Conservation (phyloP, 1,140 invertebrate genomes). For the Pseudobourletiella spinata region DNA sequence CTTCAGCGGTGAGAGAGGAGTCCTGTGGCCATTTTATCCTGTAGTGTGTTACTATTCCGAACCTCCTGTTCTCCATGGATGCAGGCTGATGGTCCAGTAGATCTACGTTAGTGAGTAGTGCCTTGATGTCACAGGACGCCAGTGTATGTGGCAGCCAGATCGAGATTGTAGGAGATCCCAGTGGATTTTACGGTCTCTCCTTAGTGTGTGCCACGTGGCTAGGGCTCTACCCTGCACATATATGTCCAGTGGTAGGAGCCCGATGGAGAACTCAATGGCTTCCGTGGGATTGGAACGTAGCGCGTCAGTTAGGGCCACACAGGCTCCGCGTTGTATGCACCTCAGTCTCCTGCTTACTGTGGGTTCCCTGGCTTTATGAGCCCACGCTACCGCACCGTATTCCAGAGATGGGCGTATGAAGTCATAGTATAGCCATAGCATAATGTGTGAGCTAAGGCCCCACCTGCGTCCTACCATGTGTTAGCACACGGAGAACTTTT, state of each 20-base stretch:
- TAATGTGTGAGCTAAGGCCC: slow-evolving; percentile 5
- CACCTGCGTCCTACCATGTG: slow-evolving; percentile 4
- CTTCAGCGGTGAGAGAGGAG: too few species aligned
- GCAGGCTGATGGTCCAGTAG: too few species aligned
- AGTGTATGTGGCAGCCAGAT: too few species aligned
- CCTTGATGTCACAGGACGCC: too few species aligned
- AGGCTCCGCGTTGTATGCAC: slow-evolving; percentile 3
- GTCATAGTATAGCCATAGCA: slow-evolving; percentile 14
- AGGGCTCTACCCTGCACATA: too few species aligned
- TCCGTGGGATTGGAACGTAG: slow-evolving; percentile 8
- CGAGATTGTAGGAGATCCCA: too few species aligned
- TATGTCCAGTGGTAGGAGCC: slow-evolving; percentile 3
- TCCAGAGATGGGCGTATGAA: slow-evolving; percentile 12
- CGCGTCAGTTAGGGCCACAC: background rate
- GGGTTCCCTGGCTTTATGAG: background rate
- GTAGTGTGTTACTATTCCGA: too few species aligned
- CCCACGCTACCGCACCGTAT: slow-evolving; percentile 11
- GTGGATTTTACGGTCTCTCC: too few species aligned
- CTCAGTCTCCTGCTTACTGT: background rate
- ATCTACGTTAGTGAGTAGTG: too few species aligned
- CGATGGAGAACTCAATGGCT: slow-evolving; percentile 6
- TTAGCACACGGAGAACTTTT: background rate
- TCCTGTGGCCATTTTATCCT: too few species aligned
- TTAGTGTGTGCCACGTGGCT: too few species aligned
- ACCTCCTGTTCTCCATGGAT: too few species aligned